Percentiles rank a stretch among this genome's conserved stretches.
phyloP scores from a whole-genome alignment of 2,113 vertebrate genomes.

The Notarius lentiginosus region DNA sequence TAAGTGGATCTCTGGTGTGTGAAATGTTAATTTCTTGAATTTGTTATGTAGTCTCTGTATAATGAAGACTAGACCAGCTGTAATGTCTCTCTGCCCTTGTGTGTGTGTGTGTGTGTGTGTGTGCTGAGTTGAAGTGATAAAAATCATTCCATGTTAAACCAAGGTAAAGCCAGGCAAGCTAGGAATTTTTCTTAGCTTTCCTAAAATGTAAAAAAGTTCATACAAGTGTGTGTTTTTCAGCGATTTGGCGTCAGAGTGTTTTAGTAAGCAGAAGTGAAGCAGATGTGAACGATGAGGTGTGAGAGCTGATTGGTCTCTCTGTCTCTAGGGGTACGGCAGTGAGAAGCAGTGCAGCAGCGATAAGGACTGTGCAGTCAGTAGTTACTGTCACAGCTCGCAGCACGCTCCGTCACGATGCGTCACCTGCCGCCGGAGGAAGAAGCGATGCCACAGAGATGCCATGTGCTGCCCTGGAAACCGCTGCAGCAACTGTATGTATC shows the following conservation, averaged over 20 bases:
- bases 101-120: slow-evolving; percentile 15
- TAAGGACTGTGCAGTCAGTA: slow-evolving; percentile 87
- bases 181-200: not conserved
- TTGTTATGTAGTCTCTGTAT: not conserved
- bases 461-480: slow-evolving; percentile 95
- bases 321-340: slow-evolving; percentile 71
- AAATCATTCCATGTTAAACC: not conserved
- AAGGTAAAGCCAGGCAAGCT: not conserved
- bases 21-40: slow-evolving; percentile 15
- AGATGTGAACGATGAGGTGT: not conserved
- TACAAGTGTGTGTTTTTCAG: not conserved
- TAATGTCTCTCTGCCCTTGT: not conserved
- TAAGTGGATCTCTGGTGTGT: not conserved
- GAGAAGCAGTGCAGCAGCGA: slow-evolving; percentile 83
- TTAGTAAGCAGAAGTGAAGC: not conserved
- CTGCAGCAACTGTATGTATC: slow-evolving; percentile 86
- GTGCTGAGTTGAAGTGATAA: not conserved
- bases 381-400: slow-evolving; percentile 92
- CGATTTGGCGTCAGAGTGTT: not conserved
- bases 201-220: not conserved
- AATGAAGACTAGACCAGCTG: not conserved
- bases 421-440: slow-evolving; percentile 89
- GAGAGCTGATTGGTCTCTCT: not conserved
- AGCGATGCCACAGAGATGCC: slow-evolving; percentile 88
- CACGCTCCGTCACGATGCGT: slow-evolving; percentile 83